Evolutionary conservation across 1,140 invertebrate species (phyloP), one percentile per base, ranked within the genome.

Genomic region (Ruditapes philippinarum): DNA sequence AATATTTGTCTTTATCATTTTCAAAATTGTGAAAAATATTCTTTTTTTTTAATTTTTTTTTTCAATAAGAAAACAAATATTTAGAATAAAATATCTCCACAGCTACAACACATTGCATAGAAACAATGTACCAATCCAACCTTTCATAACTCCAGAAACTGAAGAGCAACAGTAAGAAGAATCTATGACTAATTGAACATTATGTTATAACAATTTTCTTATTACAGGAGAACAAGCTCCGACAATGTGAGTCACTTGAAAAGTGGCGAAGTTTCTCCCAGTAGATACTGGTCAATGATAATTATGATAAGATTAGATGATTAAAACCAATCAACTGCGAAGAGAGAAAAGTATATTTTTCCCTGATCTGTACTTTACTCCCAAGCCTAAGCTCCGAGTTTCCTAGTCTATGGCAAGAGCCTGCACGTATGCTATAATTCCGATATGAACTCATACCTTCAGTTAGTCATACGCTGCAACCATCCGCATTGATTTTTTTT

Each of bases 201-300:
- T n/a, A 31, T 17, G 31, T 4, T 14, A 31, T 0, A 54, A 78
- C 25, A 51, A 57, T 28, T 31, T 49, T 76, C n/a, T 28, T 49
- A 54, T 28, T 31, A 74, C 17, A 25, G 9, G 22, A 78, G n/a
- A 54, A 31, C 25, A 51, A 51, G 45, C 45, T 78, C 17, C 25
- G 31, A 12, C 25, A 54, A 28, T 78, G 28, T 54, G 45, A 51
- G 45, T 78, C 42, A 33, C 9, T 57, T 12, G 45, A 33, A 17
- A 25, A n/a, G 40, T 74, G n/a, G n/a, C n/a, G n/a, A n/a, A 28
- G 38, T 42, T 74, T 42, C 38, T 49, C 25, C 7, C 65, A 22
- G 0, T 19, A 31, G 28, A 78, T 78, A 25, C 33, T 78, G 74
- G 74, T 78, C 74, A 78, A 54, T 78, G 74, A 54, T 78, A 78